A percentile compares a stretch with the other conserved stretches of the same genome.
Evolutionary conservation across 2,888 invertebrate species (phyloP).

Genomic region (Eubasilissa splendida): DNA sequence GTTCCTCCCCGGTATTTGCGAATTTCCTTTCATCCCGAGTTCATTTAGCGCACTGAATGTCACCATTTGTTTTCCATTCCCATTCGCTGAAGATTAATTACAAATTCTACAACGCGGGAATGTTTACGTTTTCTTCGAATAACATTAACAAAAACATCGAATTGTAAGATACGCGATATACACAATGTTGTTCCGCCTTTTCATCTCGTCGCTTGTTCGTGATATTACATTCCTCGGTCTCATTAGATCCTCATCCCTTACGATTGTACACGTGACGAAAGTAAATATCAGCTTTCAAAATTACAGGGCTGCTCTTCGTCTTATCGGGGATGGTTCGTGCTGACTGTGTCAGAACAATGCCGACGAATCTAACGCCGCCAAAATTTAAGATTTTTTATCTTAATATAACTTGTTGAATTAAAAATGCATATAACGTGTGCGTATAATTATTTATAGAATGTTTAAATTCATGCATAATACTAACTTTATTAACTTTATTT

Average conservation of each 20-base stretch:
- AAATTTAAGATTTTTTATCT: too few relatives aligned
- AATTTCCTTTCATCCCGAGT: slow-evolving; percentile 28
- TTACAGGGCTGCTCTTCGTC: slow-evolving; percentile 37
- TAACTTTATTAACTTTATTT: too few relatives aligned
- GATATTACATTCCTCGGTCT: slow-evolving; percentile 56
- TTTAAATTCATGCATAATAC: too few relatives aligned
- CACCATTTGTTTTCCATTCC: slow-evolving; percentile 36
- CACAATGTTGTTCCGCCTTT: slow-evolving; percentile 12
- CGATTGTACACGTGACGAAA: slow-evolving; percentile 51
- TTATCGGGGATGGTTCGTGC: neutral
- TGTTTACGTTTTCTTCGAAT: slow-evolving; percentile 33
- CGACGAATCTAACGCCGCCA: too few relatives aligned
- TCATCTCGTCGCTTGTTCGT: slow-evolving; percentile 17
- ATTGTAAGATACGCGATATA: slow-evolving; percentile 27
- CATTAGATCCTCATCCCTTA: slow-evolving; percentile 47
- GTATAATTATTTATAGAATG: too few relatives aligned
- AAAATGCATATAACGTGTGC: too few relatives aligned
- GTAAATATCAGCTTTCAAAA: slow-evolving; percentile 51
- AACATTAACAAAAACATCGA: slow-evolving; percentile 33
- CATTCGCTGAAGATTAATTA: slow-evolving; percentile 34
- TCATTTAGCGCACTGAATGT: slow-evolving; percentile 29
- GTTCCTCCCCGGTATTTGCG: slow-evolving; percentile 9
- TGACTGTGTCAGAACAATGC: neutral
- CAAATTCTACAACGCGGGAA: slow-evolving; percentile 31
- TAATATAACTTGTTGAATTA: too few relatives aligned